A percentile compares a stretch with the other conserved stretches of the same genome.
phyloP scores from a whole-genome alignment of 2,888 invertebrate species.

The Leuctra nigra region DNA sequence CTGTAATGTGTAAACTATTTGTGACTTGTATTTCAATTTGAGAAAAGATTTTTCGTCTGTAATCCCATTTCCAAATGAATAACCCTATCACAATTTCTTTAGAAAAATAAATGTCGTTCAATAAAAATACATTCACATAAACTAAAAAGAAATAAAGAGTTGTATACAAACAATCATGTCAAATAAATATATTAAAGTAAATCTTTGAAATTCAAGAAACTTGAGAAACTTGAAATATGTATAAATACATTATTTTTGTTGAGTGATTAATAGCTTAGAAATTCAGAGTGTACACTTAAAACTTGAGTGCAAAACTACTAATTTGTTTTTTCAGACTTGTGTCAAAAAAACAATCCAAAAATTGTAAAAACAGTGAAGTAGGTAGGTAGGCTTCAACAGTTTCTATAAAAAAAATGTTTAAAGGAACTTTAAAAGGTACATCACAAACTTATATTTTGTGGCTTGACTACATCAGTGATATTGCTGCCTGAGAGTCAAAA shows the following conservation, averaged over 20 bases:
- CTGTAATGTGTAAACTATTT: too few relatives aligned
- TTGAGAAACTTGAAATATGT: constrained; percentile 10
- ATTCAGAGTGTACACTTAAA: too few relatives aligned
- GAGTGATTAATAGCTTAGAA: too few relatives aligned
- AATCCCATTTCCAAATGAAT: constrained; percentile 6
- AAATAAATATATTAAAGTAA: neutral
- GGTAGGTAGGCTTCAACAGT: neutral
- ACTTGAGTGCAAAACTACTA: neutral
- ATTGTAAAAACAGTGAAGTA: neutral
- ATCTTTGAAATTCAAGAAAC: constrained; percentile 18
- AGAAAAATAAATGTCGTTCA: constrained; percentile 3
- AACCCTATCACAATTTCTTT: constrained; percentile 15
- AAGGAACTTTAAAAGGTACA: too few relatives aligned
- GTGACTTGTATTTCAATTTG: neutral
- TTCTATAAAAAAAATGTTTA: neutral
- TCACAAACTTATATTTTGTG: too few relatives aligned
- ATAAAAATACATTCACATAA: constrained; percentile 13
- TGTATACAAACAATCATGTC: neutral
- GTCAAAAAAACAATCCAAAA: constrained; percentile 20
- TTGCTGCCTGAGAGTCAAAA: too few relatives aligned
- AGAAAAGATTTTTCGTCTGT: neutral
- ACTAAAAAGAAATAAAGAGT: neutral
- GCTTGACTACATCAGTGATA: too few relatives aligned
- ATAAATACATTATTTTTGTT: neutral
- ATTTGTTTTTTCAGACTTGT: neutral